Evolutionary conservation across 2,797 vertebrate species (phyloP).

Genomic region (Lateolabrax maculatus): DNA sequence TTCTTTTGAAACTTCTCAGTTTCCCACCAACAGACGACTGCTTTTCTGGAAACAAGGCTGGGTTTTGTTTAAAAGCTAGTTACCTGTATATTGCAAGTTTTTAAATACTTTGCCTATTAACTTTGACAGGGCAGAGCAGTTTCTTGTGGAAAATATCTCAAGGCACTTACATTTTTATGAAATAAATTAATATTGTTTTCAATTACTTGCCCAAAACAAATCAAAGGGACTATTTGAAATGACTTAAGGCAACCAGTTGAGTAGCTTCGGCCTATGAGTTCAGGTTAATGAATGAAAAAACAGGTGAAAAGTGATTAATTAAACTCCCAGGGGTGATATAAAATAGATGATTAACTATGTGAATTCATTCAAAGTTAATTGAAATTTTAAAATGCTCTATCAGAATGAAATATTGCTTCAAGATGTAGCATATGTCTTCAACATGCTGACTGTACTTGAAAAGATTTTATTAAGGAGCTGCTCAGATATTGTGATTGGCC

Average conservation of each 20-base stretch:
- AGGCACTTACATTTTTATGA: slow-evolving; percentile 8
- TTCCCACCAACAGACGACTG: neutral
- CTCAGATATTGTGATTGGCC: slow-evolving; percentile 4
- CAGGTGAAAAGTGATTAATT: slow-evolving; percentile 51
- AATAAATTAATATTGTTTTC: slow-evolving; percentile 39
- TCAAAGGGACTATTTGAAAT: slow-evolving; percentile 25
- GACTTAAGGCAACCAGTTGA: slow-evolving; percentile 33
- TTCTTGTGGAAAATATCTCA: slow-evolving; percentile 31
- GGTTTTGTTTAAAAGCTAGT: neutral
- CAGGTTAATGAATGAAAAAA: slow-evolving; percentile 43
- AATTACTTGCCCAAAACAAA: slow-evolving; percentile 48
- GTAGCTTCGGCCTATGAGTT: slow-evolving; percentile 32
- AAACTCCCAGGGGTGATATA: slow-evolving; percentile 42
- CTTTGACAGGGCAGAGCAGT: neutral
- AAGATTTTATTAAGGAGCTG: neutral
- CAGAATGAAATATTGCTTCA: slow-evolving; percentile 35
- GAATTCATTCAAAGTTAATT: slow-evolving; percentile 58
- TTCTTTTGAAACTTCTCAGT: neutral
- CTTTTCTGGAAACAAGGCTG: neutral
- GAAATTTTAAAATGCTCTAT: slow-evolving; percentile 43
- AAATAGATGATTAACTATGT: slow-evolving; percentile 50
- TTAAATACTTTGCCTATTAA: slow-evolving; percentile 2
- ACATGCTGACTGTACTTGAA: neutral
- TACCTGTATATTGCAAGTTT: neutral
- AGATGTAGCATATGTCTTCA: slow-evolving; percentile 5